Percentiles rank a stretch among this genome's conserved stretches.
Conservation (phyloP, 2,113 vertebrate species). For the Tetraodon nigroviridis region DNA sequence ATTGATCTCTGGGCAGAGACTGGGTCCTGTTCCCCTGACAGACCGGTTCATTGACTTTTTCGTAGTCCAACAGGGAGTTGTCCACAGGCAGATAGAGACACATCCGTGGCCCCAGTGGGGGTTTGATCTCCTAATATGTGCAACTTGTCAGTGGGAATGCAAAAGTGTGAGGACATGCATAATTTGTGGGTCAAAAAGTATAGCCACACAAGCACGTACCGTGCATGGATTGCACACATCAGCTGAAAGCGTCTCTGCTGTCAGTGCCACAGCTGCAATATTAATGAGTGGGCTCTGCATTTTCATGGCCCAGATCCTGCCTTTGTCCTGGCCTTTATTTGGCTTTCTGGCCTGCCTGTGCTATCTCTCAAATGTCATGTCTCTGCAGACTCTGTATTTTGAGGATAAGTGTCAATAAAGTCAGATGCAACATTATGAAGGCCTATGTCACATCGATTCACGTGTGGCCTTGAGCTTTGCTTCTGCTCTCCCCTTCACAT, state of each 20-base stretch:
- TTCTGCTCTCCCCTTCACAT: slow-evolving; percentile 4
- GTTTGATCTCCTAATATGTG: not conserved
- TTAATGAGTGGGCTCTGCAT: slow-evolving; percentile 64
- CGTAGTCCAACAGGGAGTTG: slow-evolving; percentile 41
- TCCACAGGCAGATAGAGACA: slow-evolving; percentile 47
- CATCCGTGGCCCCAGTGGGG: slow-evolving; percentile 41
- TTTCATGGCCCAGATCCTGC: slow-evolving; percentile 49
- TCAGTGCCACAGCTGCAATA: slow-evolving; percentile 54
- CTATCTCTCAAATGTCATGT: slow-evolving; percentile 72
- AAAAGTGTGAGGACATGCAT: slow-evolving; percentile 8
- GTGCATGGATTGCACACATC: slow-evolving; percentile 20
- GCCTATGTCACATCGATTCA: slow-evolving; percentile 29
- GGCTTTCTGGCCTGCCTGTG: slow-evolving; percentile 56
- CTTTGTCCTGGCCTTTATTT: slow-evolving; percentile 70
- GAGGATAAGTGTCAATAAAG: slow-evolving; percentile 73
- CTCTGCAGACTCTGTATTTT: slow-evolving; percentile 66
- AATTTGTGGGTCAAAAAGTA: slow-evolving; percentile 18
- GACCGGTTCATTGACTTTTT: slow-evolving; percentile 70
- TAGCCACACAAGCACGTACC: slow-evolving; percentile 11
- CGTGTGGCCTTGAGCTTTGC: slow-evolving; percentile 31
- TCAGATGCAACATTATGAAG: slow-evolving; percentile 61
- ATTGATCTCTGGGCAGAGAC: slow-evolving; percentile 60
- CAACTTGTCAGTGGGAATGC: not conserved
- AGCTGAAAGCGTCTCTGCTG: slow-evolving; percentile 7
- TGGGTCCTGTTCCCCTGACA: slow-evolving; percentile 59